Conservation (phyloP, 2,888 invertebrate species). For the Nemurella pictetii region DNA sequence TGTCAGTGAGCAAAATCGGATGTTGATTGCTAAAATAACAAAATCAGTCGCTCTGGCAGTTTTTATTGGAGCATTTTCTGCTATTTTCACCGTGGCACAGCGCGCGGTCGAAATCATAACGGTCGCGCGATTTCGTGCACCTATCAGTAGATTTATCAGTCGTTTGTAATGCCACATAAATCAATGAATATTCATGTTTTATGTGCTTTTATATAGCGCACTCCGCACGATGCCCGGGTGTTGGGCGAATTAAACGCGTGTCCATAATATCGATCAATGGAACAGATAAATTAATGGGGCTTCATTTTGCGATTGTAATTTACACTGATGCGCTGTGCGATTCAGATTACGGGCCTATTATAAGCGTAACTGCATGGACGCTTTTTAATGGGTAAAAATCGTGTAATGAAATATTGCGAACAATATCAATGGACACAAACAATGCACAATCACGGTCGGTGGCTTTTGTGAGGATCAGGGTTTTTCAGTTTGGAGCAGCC, state of each 20-base stretch:
- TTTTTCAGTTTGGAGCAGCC: neutral
- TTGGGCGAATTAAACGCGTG: slow-evolving; percentile 2
- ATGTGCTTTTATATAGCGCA: neutral
- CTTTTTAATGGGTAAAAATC: neutral
- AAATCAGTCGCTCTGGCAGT: neutral
- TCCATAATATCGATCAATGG: neutral
- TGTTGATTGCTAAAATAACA: too few relatives aligned
- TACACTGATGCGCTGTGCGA: slow-evolving; percentile 6
- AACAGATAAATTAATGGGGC: slow-evolving; percentile 2
- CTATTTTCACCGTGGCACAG: neutral
- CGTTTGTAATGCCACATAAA: slow-evolving; percentile 3
- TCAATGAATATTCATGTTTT: slow-evolving; percentile 16
- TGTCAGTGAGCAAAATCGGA: too few relatives aligned
- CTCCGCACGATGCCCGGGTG: neutral
- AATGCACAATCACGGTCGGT: neutral
- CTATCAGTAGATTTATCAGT: neutral
- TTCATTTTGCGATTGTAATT: slow-evolving; percentile 20
- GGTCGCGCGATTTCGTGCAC: neutral
- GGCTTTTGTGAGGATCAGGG: neutral
- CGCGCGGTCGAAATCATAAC: neutral
- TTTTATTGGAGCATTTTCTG: neutral
- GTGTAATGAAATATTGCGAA: neutral
- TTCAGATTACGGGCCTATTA: neutral
- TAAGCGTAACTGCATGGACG: neutral
- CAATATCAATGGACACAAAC: neutral